Conservation (phyloP, 2,113 vertebrate species). For the Dasyornis broadbenti region DNA sequence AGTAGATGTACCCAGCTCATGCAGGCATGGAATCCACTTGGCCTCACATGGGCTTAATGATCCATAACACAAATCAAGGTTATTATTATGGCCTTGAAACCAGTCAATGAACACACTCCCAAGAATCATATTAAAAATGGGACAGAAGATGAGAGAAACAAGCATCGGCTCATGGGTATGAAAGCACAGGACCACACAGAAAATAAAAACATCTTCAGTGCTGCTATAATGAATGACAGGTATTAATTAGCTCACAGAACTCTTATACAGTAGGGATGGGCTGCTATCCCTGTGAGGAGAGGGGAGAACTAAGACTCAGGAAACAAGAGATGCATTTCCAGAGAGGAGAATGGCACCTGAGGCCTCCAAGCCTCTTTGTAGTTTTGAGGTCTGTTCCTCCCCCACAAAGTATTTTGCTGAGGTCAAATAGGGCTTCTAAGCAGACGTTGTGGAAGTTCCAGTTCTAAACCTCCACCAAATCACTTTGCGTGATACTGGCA, state of each 20-base stretch:
- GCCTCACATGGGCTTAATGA: neutral
- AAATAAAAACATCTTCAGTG: neutral
- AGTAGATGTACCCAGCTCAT: neutral
- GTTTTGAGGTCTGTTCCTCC: neutral
- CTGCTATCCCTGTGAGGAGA: accelerated
- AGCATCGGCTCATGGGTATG: neutral
- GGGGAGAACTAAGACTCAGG: neutral
- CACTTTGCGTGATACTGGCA: neutral
- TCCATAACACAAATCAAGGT: neutral
- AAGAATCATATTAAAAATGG: neutral
- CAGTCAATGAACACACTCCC: neutral
- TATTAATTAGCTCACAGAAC: neutral
- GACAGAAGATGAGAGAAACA: neutral
- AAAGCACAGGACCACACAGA: neutral
- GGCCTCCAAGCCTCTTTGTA: neutral
- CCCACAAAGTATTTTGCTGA: neutral
- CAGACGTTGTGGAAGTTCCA: neutral
- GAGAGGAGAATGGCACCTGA: neutral
- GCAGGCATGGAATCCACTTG: neutral
- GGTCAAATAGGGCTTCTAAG: neutral
- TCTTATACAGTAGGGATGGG: neutral
- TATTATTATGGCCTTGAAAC: neutral
- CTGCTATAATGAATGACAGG: neutral
- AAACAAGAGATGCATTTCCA: neutral
- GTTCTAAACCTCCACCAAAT: neutral